These are phyloP conservation scores for Eupsilia transversa DNA, from an alignment of 2,888 invertebrate genomes.

Conservation along the genomic window DNA sequence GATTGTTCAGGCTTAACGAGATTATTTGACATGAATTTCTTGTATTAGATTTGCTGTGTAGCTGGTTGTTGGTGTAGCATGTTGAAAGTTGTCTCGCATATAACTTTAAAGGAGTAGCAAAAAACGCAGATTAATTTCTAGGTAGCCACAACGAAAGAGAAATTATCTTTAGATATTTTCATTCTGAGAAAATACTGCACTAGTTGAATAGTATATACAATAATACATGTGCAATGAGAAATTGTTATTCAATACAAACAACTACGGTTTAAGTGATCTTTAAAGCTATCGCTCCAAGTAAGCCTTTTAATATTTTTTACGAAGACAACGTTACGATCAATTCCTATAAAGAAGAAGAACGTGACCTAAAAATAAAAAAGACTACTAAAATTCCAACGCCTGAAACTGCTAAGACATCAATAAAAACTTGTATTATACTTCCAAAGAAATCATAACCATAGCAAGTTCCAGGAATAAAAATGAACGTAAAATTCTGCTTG, in stretches of 20 bases:
- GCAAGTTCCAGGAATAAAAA: constrained; percentile 62
- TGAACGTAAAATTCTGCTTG: constrained; percentile 57
- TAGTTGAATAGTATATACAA: background rate
- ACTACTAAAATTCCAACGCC: constrained; percentile 40
- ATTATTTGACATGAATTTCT: background rate
- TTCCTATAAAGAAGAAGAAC: constrained; percentile 42
- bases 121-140: background rate
- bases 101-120: background rate
- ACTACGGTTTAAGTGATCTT: constrained; percentile 16
- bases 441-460: constrained; percentile 59
- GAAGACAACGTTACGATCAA: constrained; percentile 44
- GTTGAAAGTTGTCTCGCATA: background rate
- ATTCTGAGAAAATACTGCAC: background rate
- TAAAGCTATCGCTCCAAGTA: constrained; percentile 18
- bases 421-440: constrained; percentile 60
- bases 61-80: no score
- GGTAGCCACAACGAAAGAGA: no score
- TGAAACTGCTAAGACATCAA: constrained; percentile 42
- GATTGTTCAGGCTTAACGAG: constrained; percentile 2
- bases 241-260: constrained; percentile 26
- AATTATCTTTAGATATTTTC: background rate
- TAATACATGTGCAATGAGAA: background rate
- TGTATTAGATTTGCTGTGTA: background rate
- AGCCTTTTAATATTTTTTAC: constrained; percentile 44
- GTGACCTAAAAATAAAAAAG: constrained; percentile 55